phyloP scores from a whole-genome alignment of 2,888 invertebrate species.

The Bimastos eiseni region DNA sequence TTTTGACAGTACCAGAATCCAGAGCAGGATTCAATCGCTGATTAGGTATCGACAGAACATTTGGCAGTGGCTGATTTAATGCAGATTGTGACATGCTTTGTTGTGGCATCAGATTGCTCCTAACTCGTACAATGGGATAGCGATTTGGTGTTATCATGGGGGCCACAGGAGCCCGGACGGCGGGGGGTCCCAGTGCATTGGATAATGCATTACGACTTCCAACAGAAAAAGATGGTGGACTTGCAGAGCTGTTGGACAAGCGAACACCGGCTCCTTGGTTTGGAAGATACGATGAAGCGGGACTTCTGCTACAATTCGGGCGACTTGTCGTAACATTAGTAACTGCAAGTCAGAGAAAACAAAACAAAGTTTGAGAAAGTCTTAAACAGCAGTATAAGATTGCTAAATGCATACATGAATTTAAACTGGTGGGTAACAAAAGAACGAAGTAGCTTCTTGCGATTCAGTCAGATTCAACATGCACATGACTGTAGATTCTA shows the following conservation, averaged over 20 bases:
- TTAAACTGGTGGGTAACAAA: too few relatives aligned
- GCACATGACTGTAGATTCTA: too few relatives aligned
- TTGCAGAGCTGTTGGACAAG: background rate
- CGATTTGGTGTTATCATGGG: background rate
- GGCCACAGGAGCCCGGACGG: background rate
- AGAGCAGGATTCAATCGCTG: background rate
- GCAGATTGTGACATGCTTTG: conserved; percentile 22
- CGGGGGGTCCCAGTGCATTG: background rate
- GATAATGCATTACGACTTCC: background rate
- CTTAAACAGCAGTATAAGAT: too few relatives aligned
- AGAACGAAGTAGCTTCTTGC: too few relatives aligned
- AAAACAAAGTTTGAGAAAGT: too few relatives aligned
- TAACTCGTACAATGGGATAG: background rate
- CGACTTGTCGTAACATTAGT: background rate
- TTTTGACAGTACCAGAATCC: conserved; percentile 27
- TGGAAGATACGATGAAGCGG: background rate
- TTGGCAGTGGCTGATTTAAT: background rate
- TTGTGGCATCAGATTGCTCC: background rate
- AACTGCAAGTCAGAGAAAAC: background rate
- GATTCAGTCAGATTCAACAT: too few relatives aligned
- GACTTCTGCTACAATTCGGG: background rate
- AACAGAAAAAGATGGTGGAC: background rate
- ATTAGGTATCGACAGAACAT: background rate
- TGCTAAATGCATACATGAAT: too few relatives aligned
- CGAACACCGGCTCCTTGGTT: background rate